Percentiles rank a stretch among this genome's conserved stretches.
Conservation (phyloP, 2,888 invertebrate species). For the Melikaiella ostensackeni region DNA sequence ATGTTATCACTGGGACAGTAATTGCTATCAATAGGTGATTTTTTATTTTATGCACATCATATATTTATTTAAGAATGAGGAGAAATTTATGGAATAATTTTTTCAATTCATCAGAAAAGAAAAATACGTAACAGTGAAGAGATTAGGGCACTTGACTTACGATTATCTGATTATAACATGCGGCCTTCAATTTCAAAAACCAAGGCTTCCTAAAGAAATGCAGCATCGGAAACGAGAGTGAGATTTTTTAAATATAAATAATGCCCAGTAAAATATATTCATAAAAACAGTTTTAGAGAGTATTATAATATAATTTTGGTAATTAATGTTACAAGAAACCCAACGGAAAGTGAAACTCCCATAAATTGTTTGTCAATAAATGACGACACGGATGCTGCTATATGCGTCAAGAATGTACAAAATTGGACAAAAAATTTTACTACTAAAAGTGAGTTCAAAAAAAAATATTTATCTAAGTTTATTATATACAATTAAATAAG, state of each 20-base stretch:
- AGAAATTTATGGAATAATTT: conserved; percentile 7
- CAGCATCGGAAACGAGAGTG: conserved; percentile 53
- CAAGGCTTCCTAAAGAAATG: conserved; percentile 51
- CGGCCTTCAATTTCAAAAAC: conserved; percentile 66
- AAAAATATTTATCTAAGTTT: neutral
- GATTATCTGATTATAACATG: conserved; percentile 73
- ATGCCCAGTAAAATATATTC: neutral
- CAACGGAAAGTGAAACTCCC: conserved; percentile 74
- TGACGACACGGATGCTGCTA: conserved; percentile 78
- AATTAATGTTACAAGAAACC: neutral
- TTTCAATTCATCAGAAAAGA: conserved; percentile 70
- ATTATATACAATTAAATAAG: neutral
- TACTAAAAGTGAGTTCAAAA: conserved; percentile 53
- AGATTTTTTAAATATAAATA: neutral
- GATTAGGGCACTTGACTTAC: conserved; percentile 66
- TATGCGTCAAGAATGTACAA: conserved; percentile 63
- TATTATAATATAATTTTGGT: neutral
- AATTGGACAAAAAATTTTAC: conserved; percentile 55
- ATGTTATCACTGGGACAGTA: conserved; percentile 82
- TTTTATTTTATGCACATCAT: conserved; percentile 29
- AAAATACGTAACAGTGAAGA: conserved; percentile 79
- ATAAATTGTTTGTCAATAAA: conserved; percentile 83
- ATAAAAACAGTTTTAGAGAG: neutral
- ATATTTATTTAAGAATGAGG: conserved; percentile 13
- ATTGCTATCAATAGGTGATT: conserved; percentile 80